Base-by-base conservation (phyloP, 2,797 vertebrate genomes). In the Sparus aurata region DNA sequence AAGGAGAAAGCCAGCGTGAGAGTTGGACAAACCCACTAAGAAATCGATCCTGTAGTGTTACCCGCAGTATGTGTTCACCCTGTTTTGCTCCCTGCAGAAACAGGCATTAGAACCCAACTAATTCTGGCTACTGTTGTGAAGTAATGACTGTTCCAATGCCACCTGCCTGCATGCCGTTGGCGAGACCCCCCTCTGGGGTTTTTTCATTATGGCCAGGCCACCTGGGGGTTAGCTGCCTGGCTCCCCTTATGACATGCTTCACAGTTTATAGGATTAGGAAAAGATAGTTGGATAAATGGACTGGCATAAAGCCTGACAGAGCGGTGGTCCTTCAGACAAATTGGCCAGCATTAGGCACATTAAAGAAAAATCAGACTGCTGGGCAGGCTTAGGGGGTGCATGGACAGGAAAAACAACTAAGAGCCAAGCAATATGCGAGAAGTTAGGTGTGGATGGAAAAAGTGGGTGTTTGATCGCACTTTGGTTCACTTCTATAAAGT, bases 211-310 rank as follows among this genome's bases (percentile, higher is more conserved):
- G 83, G 85, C 79, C 84, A 58, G 86, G 83, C 92, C 92, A 88
- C 91, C 91, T 89, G 90, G 90, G 87, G 91, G 90, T 88, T 89
- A 73, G 85, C 77, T 92, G 89, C 90, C 77, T 85, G 84, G 82
- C 79, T 80, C 87, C 57, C 84, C 83, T 85, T 80, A 83, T 87
- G 87, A 90, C 87, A 89, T 89, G 90, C 87, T 87, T 85, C 87
- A 91, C 84, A 92, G 88, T 93, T 94, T 93, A 92, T 87, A 90
- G 90, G 93, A 94, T 94, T 93, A 94, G 83, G 82, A 89, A 89
- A 91, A 93, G 88, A 93, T 88, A 89, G 90, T 90, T 88, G 89
- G 85, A 90, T 92, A 92, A 94, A 94, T 91, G 83, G 91, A 91
- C 85, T 83, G 89, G 90, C 83, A 82, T 89, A 70, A 81, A 84